Conservation (phyloP, 2,113 vertebrate genomes). For the Hemibagrus wyckioides region DNA sequence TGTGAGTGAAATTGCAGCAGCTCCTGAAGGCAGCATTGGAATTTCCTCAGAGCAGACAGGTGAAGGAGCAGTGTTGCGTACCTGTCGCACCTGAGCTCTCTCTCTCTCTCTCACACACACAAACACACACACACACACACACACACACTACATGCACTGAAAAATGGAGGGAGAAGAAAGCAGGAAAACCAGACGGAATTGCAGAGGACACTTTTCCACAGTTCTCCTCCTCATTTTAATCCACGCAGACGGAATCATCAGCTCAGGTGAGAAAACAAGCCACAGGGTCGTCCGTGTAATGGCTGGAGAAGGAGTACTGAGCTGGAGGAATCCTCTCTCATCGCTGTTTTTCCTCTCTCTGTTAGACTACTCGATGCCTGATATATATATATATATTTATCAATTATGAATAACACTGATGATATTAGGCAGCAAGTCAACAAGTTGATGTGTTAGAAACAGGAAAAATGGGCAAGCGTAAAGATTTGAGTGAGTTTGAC, state of each 20-base stretch:
- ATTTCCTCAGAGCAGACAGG: no score
- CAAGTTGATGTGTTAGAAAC: no score
- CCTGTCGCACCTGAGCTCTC: neutral
- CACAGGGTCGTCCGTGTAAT: neutral
- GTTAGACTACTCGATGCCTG: neutral
- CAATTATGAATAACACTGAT: no score
- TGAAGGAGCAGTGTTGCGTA: neutral
- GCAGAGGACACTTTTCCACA: neutral
- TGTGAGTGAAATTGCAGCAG: no score
- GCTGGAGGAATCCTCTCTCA: neutral
- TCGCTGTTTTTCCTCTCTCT: no score
- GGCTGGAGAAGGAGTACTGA: neutral
- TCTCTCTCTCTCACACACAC: neutral
- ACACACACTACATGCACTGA: no score
- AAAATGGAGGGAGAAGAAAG: neutral
- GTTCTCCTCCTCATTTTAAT: neutral
- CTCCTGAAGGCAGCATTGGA: no score
- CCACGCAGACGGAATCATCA: neutral
- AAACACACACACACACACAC: neutral
- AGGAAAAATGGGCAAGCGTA: no score
- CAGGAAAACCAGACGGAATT: neutral
- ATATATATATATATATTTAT: no score
- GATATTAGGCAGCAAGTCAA: no score
- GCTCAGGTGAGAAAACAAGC: neutral
- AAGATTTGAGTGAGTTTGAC: no score